phyloP scores from a whole-genome alignment of 2,888 invertebrate species.

The Tromatobia lineatoria region DNA sequence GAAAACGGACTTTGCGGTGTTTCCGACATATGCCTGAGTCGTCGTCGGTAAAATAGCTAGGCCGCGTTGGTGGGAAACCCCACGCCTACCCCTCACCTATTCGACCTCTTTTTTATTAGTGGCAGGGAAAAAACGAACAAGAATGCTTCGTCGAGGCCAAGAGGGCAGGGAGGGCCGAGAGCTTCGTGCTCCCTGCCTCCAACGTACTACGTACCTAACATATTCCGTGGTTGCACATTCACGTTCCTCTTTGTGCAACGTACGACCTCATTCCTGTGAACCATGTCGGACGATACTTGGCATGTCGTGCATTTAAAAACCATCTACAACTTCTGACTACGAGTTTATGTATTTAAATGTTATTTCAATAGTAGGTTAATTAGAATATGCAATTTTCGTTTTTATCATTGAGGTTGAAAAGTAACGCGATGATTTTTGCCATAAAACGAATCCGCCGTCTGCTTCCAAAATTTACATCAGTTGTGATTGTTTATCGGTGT shows the following conservation, averaged over 20 bases:
- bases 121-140: slow-evolving; percentile 38
- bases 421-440: neutral
- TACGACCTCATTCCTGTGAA: slow-evolving; percentile 58
- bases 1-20: slow-evolving; percentile 46
- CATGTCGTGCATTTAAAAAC: slow-evolving; percentile 34
- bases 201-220: slow-evolving; percentile 29
- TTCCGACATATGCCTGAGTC: slow-evolving; percentile 28
- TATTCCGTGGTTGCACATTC: slow-evolving; percentile 62
- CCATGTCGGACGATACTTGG: slow-evolving; percentile 40
- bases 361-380: neutral
- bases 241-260: slow-evolving; percentile 52
- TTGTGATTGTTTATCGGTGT: too few relatives aligned
- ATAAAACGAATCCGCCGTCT: neutral
- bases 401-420: neutral
- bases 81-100: slow-evolving; percentile 41
- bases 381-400: neutral
- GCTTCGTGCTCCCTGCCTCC: slow-evolving; percentile 16
- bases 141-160: slow-evolving; percentile 46
- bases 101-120: slow-evolving; percentile 54
- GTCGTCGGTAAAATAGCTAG: slow-evolving; percentile 35
- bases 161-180: slow-evolving; percentile 35
- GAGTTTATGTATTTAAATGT: neutral
- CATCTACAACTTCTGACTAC: neutral
- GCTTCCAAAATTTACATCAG: neutral
- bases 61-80: slow-evolving; percentile 34